Base-by-base conservation (phyloP, 2,888 invertebrate species). In the Helobdella robusta region DNA sequence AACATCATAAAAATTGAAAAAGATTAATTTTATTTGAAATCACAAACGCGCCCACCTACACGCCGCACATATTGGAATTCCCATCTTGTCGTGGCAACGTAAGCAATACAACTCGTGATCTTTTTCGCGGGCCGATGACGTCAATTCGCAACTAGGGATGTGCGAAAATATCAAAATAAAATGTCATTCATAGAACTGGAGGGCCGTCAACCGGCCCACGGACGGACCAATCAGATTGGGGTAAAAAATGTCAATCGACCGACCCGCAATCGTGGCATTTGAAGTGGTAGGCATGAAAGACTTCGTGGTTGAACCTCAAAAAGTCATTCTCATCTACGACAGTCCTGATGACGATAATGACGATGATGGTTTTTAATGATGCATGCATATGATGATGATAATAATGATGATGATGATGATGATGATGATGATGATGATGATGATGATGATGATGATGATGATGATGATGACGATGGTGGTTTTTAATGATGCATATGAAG, bases 1-100 rank as follows among this genome's bases (percentile, higher is more conserved):
- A 52, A 52, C 11, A 8, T 18, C 8, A 11, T 20, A 52, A 18
- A 18, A 52, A 52, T 8, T 11, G 15, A 8, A n/a, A n/a, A n/a
- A n/a, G n/a, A n/a, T n/a, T n/a, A n/a, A n/a, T n/a, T n/a, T n/a
- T n/a, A n/a, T n/a, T n/a, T n/a, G n/a, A n/a, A n/a, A n/a, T n/a
- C 18, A 60, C 23, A 28, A 15, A 5, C 35, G n/a, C 6, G n/a
- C 62, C 36, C 6, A 77, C 76, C 77, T 73, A 79, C 98, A 98
- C 62, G 98, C 98, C 35, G 97, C 98, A 80, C 98, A 99, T 73
- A 99, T 98, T n/a, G 98, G 97, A 70, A 99, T 94, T 34, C 97
- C 97, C 95, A 98, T 97, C 83, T 97, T 95, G 81, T 97, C 97
- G 77, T 97, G 95, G 78, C 97, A 98, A 64, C 97, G 86, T 71